Conservation (phyloP, 1,140 invertebrate genomes). For the Anastrepha obliqua region DNA sequence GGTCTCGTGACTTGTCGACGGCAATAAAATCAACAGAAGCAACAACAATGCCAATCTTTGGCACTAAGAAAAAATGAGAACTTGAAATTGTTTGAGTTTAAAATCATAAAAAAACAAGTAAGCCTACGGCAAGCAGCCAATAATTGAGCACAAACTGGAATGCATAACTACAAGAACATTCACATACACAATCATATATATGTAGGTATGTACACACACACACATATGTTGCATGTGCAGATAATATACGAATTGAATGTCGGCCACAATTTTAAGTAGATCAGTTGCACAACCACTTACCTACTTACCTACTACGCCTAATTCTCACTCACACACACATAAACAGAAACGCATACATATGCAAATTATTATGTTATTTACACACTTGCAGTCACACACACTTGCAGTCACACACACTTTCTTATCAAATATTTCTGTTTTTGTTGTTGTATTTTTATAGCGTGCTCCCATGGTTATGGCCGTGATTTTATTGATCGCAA, state of each 20-base stretch:
- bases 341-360: too few species aligned
- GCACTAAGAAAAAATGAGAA: neutral
- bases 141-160: neutral
- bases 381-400: neutral
- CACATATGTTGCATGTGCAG: too few species aligned
- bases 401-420: too few species aligned
- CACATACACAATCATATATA: too few species aligned
- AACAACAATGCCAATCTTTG: too few species aligned
- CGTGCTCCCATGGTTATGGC: conserved; percentile 70
- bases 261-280: conserved; percentile 9
- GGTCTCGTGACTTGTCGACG: neutral
- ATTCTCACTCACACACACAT: neutral
- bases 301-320: neutral
- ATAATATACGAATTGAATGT: neutral
- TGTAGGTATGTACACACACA: neutral
- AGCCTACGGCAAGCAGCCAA: neutral
- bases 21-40: neutral
- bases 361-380: neutral
- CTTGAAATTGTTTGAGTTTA: neutral
- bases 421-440: neutral
- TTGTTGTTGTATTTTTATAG: conserved; percentile 57
- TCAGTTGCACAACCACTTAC: conserved; percentile 25
- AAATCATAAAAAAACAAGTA: neutral
- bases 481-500: conserved; percentile 70
- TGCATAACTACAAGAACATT: too few species aligned